Evolutionary conservation across 2,797 vertebrate species (phyloP), one percentile per base, ranked within the genome.

Genomic region (Galago senegalensis): DNA sequence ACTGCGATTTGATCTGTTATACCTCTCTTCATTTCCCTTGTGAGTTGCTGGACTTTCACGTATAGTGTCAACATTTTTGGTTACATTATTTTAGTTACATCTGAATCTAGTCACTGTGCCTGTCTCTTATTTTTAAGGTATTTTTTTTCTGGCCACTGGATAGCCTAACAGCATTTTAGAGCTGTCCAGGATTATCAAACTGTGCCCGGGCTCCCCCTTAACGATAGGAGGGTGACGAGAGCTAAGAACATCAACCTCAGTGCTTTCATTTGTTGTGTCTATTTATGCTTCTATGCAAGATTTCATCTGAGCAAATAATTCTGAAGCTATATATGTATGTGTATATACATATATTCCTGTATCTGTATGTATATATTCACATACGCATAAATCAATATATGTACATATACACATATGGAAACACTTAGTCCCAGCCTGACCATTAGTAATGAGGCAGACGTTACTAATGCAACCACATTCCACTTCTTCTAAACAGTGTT

Each of bases 41-140:
- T 86, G 69, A 49, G 53, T 53, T 69, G 40, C 85, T 91, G 53
- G 58, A 76, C 82, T 40, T 72, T 91, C 63, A 75, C 34, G 56
- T 31, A 20, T 23, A 40, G 7, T 3, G 49, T 16, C 12, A 25
- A 37, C 21, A 31, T 63, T 43, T 20, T 20, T 37, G 37, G 18
- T 29, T 67, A n/a, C 7, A 9, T 60, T 84, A 21, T 58, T 72
- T 34, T 83, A 20, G 8, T 73, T 73, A 23, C 7, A 49, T 80
- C 37, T 67, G 29, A 63, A 9, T 67, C 40, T 10, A 27, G 65
- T 65, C 65, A 18, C 72, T 65, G 43, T 70, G n/a, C 34, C 40
- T 40, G 58, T 43, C 3, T 89, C 79, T 77, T 49, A 69, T 29
- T 87, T 80, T 75, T 21, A 85, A 86, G 46, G 3, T 58, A 46